phyloP scores from a whole-genome alignment of 1,140 invertebrate species.

The Drosophila auraria region DNA sequence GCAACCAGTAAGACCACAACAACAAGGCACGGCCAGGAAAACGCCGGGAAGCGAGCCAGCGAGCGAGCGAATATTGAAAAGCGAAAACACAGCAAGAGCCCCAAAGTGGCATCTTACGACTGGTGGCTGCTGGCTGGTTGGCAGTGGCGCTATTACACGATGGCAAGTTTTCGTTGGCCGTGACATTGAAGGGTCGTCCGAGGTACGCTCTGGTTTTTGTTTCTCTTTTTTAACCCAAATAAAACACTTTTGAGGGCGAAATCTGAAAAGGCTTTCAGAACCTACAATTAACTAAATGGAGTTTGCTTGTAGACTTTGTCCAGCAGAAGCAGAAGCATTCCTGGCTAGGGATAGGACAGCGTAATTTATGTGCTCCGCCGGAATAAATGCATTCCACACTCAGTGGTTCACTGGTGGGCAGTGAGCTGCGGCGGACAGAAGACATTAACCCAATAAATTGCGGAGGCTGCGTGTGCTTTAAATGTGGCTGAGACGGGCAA shows the following conservation, averaged over 20 bases:
- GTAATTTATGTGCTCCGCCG: conserved; percentile 3
- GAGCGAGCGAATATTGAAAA: conserved; percentile 37
- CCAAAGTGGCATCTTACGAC: conserved; percentile 19
- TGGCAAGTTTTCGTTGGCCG: conserved; percentile 7
- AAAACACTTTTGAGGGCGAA: background rate
- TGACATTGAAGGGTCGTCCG: conserved; percentile 19
- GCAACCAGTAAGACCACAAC: conserved; percentile 22
- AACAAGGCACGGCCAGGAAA: conserved; percentile 26
- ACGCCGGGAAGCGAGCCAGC: conserved; percentile 20
- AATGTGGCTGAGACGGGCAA: background rate
- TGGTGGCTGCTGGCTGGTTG: conserved; percentile 2
- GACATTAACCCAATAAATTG: conserved; percentile 48
- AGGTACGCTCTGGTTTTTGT: background rate
- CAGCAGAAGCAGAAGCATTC: background rate
- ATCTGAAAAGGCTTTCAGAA: conserved; percentile 52
- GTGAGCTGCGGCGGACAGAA: conserved; percentile 2
- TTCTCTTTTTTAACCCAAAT: background rate
- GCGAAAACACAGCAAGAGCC: conserved; percentile 29
- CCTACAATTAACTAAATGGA: conserved; percentile 19
- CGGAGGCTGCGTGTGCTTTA: conserved; percentile 10
- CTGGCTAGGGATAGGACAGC: background rate
- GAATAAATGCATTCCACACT: conserved; percentile 1
- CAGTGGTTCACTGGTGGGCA: conserved; percentile 6
- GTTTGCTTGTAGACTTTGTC: conserved; percentile 24
- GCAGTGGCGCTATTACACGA: conserved; percentile 8